Percentiles rank a stretch among this genome's conserved stretches.
phyloP scores from a whole-genome alignment of 1,140 invertebrate species.

The Drosophila nasuta region DNA sequence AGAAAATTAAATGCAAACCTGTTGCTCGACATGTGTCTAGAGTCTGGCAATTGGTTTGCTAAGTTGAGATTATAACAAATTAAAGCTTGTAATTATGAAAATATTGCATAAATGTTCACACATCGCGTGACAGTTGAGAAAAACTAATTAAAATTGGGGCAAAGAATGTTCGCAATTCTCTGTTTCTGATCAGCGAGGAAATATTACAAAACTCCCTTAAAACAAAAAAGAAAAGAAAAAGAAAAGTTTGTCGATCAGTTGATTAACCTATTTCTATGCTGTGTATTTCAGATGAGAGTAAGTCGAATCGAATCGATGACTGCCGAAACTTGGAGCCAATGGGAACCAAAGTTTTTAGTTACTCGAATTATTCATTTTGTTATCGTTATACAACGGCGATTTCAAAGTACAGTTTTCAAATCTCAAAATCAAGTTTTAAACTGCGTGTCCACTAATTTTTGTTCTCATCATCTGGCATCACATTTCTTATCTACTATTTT shows the following conservation, averaged over 20 bases:
- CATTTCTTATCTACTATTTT: background rate
- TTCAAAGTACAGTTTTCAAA: conserved; percentile 25
- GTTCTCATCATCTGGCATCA: background rate
- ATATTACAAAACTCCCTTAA: background rate
- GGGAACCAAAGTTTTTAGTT: conserved; percentile 53
- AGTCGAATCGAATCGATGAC: conserved; percentile 8
- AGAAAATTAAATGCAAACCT: conserved; percentile 32
- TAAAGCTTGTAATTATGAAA: conserved; percentile 27
- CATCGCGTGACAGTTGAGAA: conserved; percentile 8
- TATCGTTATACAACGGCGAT: conserved; percentile 2
- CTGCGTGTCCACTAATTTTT: conserved; percentile 7
- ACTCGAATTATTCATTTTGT: conserved; percentile 10
- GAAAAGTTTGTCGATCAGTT: background rate
- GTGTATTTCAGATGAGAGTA: conserved; percentile 52
- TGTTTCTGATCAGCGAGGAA: conserved; percentile 7
- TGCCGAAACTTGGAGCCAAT: conserved; percentile 52
- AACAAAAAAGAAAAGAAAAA: no score
- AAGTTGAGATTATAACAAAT: background rate
- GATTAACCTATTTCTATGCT: conserved; percentile 60
- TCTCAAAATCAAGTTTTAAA: background rate
- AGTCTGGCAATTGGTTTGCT: conserved; percentile 31
- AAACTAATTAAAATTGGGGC: background rate
- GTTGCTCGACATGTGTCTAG: conserved; percentile 38
- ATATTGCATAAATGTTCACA: conserved; percentile 22
- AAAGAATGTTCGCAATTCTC: conserved; percentile 5